Evolutionary conservation across 2,888 invertebrate species (phyloP), one percentile per base, ranked within the genome.

Genomic region (Megastigmus dorsalis): DNA sequence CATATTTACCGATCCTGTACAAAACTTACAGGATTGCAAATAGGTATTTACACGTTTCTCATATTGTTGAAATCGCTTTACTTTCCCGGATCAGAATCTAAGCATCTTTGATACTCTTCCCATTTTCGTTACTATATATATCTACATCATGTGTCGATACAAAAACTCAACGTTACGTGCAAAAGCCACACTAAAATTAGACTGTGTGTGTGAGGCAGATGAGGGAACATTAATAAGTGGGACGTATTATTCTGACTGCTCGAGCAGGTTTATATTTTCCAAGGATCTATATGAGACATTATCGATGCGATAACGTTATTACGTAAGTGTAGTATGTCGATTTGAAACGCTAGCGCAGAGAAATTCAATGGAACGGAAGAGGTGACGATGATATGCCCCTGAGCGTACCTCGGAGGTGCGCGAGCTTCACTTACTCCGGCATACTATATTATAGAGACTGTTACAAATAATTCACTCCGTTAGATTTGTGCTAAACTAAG

Each of bases 1-100:
- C 26, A 63, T 52, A 65, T 41, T 54, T 54, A 15, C 30, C n/a
- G 18, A 65, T 54, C 38, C 23, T 30, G 38, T 54, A 18, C 26
- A 54, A 41, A 65, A 38, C 15, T 23, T 36, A 38, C 38, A 55
- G 33, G 2, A 33, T 43, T 59, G 7, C 15, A 23, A n/a, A n/a
- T n/a, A n/a, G n/a, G 2, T 26, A 26, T 48, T 9, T 1, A 26
- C 13, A 48, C 48, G 26, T 48, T 23, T 48, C 0, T 10, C 20
- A 48, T 10, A 1, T n/a, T n/a, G n/a, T n/a, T n/a, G n/a, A n/a
- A n/a, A n/a, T n/a, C n/a, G n/a, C n/a, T n/a, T n/a, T n/a, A n/a
- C n/a, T n/a, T n/a, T n/a, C n/a, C n/a, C n/a, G n/a, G n/a, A n/a
- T n/a, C n/a, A n/a, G n/a, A n/a, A n/a, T n/a, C n/a, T n/a, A n/a